Base-by-base conservation (phyloP, 2,888 invertebrate genomes). In the Coelinius sp. region DNA sequence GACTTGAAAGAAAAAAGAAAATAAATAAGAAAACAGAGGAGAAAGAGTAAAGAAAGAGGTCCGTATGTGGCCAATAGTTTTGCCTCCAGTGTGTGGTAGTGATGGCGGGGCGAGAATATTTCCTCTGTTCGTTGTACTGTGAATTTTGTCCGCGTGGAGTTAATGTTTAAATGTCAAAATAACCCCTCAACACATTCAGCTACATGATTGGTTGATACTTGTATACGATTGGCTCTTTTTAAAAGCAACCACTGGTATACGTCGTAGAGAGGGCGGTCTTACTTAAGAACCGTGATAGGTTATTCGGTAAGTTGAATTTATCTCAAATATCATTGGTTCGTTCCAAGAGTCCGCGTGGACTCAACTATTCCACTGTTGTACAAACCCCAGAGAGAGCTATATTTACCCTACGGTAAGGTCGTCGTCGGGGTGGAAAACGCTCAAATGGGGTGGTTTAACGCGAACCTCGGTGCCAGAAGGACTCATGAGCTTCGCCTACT, bases 371-470 rank as follows among this genome's bases (percentile, higher is more conserved):
- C 31, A 31, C 59, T 22, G 8, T 81, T 81, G 76, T 73, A 69
- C 71, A 67, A 71, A 76, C 71, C 77, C 65, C 65, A 56, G 46
- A 46, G 71, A 70, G 79, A 77, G 79, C 81, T 82, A 82, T 84
- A 83, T 83, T 82, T 82, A 81, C 81, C 81, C 81, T 76, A 82
- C 77, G 82, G 82, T 85, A 86, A 87, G 86, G 86, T 87, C 85
- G 85, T 81, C 83, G 85, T 81, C 83, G 83, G 87, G 86, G 84
- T 87, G 87, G 87, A 87, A 87, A 87, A 86, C 87, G 87, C 84
- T 86, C 87, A 86, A 87, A 87, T 86, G 86, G 87, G 87, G 86
- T 87, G 87, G 87, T 87, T 87, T 87, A 87, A 86, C 86, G 86
- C 84, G 86, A 86, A 83, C 83, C 85, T 85, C 83, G 84, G 82